Evolutionary conservation across 2,113 vertebrate genomes (phyloP).

Genomic region (Heloderma charlesbogerti): DNA sequence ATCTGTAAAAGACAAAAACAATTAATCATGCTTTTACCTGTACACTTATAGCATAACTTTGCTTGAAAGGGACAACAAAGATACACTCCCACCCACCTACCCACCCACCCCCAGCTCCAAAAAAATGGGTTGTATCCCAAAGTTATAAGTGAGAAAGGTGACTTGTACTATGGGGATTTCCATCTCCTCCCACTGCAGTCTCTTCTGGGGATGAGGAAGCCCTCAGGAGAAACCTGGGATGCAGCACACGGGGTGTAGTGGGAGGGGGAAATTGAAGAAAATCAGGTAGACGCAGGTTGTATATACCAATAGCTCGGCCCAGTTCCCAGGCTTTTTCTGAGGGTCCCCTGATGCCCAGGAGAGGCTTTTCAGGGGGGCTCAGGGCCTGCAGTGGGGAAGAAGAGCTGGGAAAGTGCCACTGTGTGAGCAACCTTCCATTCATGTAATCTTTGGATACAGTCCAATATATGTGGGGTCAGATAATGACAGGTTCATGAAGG

Average conservation of each 20-base stretch:
- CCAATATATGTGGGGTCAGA: not conserved
- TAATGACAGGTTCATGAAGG: not conserved
- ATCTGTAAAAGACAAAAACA: constrained; percentile 77
- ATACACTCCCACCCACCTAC: not conserved
- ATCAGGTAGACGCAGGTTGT: not conserved
- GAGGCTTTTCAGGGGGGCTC: not conserved
- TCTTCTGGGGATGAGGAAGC: not conserved
- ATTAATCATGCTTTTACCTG: not conserved
- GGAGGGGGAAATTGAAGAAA: not conserved
- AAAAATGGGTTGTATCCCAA: not conserved
- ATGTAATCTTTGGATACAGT: not conserved
- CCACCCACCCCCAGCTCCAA: no score
- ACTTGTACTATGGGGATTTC: not conserved
- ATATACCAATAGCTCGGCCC: not conserved
- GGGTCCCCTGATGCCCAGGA: not conserved
- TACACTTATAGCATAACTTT: not conserved
- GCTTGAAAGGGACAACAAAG: not conserved
- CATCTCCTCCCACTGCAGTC: not conserved
- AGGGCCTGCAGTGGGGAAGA: not conserved
- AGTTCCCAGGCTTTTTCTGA: not conserved
- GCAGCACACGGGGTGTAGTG: not conserved
- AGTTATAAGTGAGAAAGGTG: not conserved
- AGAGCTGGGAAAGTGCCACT: not conserved
- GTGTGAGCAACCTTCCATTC: not conserved
- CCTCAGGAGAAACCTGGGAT: not conserved